phyloP scores from a whole-genome alignment of 2,888 invertebrate species.

The Chrysodeixis includens region DNA sequence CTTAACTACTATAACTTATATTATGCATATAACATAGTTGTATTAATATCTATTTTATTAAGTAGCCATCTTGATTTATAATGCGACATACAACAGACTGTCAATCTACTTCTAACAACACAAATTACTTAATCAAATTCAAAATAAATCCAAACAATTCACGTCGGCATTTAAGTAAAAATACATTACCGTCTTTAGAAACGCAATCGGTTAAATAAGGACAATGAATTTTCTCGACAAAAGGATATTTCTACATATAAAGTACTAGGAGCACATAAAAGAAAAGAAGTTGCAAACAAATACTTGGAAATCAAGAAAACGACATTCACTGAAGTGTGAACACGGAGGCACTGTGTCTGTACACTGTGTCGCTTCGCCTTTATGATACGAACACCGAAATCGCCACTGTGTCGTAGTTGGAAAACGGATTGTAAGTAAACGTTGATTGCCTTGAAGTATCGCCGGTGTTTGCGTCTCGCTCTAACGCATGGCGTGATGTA shows the following conservation, averaged over 20 bases:
- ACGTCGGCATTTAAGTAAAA: background rate
- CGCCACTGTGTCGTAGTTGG: slow-evolving; percentile 71
- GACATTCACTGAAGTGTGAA: slow-evolving; percentile 48
- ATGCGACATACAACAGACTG: background rate
- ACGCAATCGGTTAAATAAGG: slow-evolving; percentile 45
- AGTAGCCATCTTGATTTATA: background rate
- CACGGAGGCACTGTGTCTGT: slow-evolving; percentile 50
- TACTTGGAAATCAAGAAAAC: slow-evolving; percentile 82
- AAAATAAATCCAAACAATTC: background rate
- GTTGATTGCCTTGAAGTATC: slow-evolving; percentile 86
- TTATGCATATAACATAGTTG: background rate
- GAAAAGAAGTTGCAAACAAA: slow-evolving; percentile 73
- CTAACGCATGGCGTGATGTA: slow-evolving; percentile 50
- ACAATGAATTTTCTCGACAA: slow-evolving; percentile 59
- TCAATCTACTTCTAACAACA: background rate
- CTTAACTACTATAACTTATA: background rate
- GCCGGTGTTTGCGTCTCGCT: slow-evolving; percentile 66
- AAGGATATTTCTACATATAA: slow-evolving; percentile 67
- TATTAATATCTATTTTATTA: background rate
- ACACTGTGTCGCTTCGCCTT: slow-evolving; percentile 58
- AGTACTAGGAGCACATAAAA: slow-evolving; percentile 77
- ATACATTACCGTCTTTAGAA: background rate
- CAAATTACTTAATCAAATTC: background rate
- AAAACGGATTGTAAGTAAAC: slow-evolving; percentile 82
- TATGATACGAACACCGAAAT: slow-evolving; percentile 51